phyloP scores from a whole-genome alignment of 1,140 invertebrate genomes.

The Aphelinus atriplicis region DNA sequence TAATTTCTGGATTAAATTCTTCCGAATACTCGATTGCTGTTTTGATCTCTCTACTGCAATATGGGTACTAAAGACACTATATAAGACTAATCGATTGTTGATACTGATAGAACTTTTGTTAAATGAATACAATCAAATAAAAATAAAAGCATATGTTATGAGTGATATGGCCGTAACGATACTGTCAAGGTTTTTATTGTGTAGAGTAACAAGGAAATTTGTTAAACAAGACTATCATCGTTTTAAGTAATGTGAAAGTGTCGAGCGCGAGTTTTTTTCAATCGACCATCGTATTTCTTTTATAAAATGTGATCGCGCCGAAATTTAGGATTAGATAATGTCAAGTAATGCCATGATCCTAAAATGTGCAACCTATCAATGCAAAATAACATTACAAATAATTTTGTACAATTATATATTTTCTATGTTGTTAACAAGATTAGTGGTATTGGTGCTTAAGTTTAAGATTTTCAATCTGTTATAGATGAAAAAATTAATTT shows the following conservation, averaged over 20 bases:
- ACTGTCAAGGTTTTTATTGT: conserved; percentile 19
- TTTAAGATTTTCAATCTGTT: conserved; percentile 15
- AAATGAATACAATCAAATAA: conserved; percentile 27
- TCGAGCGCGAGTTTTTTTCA: conserved; percentile 1
- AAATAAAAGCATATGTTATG: conserved; percentile 8
- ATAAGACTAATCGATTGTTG: conserved; percentile 4
- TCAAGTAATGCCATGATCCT: conserved; percentile 49
- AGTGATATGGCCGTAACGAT: conserved; percentile 14
- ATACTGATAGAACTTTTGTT: conserved; percentile 16
- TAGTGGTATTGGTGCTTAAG: conserved; percentile 35
- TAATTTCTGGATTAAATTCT: conserved; percentile 2
- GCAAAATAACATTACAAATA: conserved; percentile 51
- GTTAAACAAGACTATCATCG: conserved; percentile 12
- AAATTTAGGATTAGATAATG: conserved; percentile 38
- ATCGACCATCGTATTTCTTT: conserved; percentile 4
- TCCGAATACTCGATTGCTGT: conserved; percentile 16
- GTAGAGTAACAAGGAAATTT: conserved; percentile 18
- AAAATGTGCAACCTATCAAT: conserved; percentile 58
- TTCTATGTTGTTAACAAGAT: conserved; percentile 31
- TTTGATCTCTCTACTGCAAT: not conserved
- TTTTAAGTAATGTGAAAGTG: not conserved
- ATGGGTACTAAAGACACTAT: conserved; percentile 3
- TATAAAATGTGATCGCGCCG: conserved; percentile 34
- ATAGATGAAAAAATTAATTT: no score
- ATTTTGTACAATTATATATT: conserved; percentile 49